Base-by-base conservation (phyloP, 1,140 invertebrate genomes). In the Asbolus verrucosus region DNA sequence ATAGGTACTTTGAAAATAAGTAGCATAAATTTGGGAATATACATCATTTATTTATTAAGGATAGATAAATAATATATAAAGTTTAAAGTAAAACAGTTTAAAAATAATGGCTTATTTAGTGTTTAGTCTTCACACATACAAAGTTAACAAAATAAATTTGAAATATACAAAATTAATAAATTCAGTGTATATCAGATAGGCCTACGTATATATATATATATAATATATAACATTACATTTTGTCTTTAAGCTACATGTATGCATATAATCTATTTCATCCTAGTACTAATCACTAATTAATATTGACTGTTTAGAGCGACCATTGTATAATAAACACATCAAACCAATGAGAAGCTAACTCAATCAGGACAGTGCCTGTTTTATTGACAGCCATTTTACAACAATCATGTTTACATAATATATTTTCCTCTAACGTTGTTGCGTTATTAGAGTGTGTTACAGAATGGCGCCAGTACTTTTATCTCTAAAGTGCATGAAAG, bases 251-350 rank as follows among this genome's bases (percentile, higher is more conserved):
- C 78, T 79, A 78, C 76, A 76, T 73, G 70, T 69, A 74, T 77
- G 72, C 70, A 75, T 79, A 75, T 67, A 73, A 65, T 76, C 70
- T 72, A 73, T 46, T 36, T 63, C 65, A 21, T 69, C 66, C 71
- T 73, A 31, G 21, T 19, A 60, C 71, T 75, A 76, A 14, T 69
- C 70, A 75, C 78, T 79, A 80, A 76, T 77, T 78, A 78, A 78
- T 79, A 79, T 79, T 79, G 78, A 79, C 78, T 77, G 70, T 78
- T 78, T 71, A 78, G 77, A 79, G 78, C 72, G 70, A 73, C 70
- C 63, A 72, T 71, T 68, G 21, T 65, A 68, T 39, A 70, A 68
- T 50, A 73, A 76, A 72, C 73, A 62, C 73, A 76, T 73, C 67
- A 60, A 54, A 78, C 70, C 73, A 78, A 73, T 78, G 54, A 73